A percentile compares a stretch with the other conserved stretches of the same genome.
Conservation (phyloP, 1,140 invertebrate species). For the Lepidotrigona ventralis region DNA sequence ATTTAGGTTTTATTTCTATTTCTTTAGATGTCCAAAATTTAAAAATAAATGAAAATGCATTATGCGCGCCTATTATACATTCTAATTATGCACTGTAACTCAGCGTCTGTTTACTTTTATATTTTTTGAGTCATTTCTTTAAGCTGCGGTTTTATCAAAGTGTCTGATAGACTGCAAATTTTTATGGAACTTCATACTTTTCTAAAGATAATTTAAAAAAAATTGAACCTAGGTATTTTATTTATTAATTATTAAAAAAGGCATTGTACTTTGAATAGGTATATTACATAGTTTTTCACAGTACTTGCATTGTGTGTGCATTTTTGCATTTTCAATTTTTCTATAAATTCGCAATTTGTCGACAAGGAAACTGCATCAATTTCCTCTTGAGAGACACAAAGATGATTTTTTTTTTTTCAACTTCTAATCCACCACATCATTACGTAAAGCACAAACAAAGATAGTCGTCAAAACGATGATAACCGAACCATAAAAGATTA, state of each 20-base stretch:
- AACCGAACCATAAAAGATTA: not conserved
- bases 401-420: not conserved
- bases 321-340: too few species aligned
- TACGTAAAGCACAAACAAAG: not conserved
- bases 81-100: not conserved
- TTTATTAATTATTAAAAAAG: too few species aligned
- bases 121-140: not conserved
- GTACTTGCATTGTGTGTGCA: too few species aligned
- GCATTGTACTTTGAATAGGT: too few species aligned
- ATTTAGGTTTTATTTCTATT: too few species aligned
- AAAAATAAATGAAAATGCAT: too few species aligned
- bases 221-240: not conserved
- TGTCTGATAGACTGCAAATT: too few species aligned
- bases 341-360: too few species aligned
- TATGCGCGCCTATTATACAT: not conserved
- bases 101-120: not conserved
- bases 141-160: not conserved
- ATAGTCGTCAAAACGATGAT: not conserved
- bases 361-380: not conserved
- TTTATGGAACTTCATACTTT: too few species aligned
- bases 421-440: not conserved
- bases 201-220: not conserved
- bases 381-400: not conserved
- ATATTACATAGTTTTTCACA: too few species aligned
- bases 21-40: too few species aligned